Base-by-base conservation (phyloP, 2,113 vertebrate species). In the Camelus dromedarius region DNA sequence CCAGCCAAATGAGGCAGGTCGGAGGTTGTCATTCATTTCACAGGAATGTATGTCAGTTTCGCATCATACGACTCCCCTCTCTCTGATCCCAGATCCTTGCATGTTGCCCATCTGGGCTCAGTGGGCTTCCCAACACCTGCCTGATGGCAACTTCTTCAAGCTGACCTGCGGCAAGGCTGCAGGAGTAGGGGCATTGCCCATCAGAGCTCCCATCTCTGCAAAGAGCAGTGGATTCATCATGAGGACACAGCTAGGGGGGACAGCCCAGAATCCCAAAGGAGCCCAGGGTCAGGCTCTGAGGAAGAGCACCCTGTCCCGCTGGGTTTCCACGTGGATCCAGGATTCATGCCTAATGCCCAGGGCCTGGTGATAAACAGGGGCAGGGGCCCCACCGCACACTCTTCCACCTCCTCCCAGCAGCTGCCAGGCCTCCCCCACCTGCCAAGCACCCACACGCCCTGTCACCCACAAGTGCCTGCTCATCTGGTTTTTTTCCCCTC, bases 1-100 rank as follows among this genome's bases (percentile, higher is more conserved):
- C 0, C 19, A 13, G 38, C 22, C 48, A 64, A 19, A 26, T 0
- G 0, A 91, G 77, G 54, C 52, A 72, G 38, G 32, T 0, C 0
- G 94, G 8, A 46, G 50, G 32, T 77, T 92, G 92, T 70, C 75
- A 19, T 84, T 89, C 79, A n/a, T 69, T 69, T 52, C 0, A 0
- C 24, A 54, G 11, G 77, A 96, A 97, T 56, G 48, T 64, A 19
- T 75, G 52, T 72, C 5, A 0, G 26, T 10, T 58, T 60, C 72
- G 52, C 32, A 18, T 42, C 60, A 72, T 24, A 38, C 69, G 67
- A 42, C 0, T 0, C 13, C 4, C 64, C 8, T n/a, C 20, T 28
- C 54, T 16, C 10, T 22, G 35, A 30, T 13, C 52, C 26, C 38
- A 0, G 13, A 2, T 95, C 38, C 52, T 22, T 0, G 0, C 6